These are phyloP conservation scores for Corvus moneduloides DNA, from an alignment of 2,113 vertebrate species.

Conservation along the genomic window DNA sequence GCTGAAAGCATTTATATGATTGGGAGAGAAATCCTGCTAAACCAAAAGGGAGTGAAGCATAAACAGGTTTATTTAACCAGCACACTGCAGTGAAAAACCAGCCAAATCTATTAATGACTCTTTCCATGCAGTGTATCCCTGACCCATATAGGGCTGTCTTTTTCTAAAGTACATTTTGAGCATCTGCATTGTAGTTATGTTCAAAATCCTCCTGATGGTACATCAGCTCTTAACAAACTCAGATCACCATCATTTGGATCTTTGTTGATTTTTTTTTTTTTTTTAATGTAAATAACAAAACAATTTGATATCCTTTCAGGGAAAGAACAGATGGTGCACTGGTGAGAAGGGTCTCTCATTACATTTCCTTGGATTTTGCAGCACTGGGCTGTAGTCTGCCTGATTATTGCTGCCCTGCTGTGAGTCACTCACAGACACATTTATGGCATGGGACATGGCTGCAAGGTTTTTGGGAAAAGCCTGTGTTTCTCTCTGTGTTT, in stretches of 20 bases:
- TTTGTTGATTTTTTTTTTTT: neutral
- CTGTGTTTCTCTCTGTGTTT: neutral
- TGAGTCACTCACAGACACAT: neutral
- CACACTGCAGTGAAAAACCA: neutral
- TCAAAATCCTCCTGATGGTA: neutral
- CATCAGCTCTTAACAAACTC: neutral
- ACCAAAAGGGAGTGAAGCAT: neutral
- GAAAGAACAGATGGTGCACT: conserved; percentile 45
- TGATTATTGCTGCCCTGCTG: neutral
- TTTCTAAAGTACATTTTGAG: neutral
- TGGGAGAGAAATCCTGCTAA: neutral
- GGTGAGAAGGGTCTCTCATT: neutral
- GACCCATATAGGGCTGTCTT: neutral
- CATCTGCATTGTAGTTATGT: neutral
- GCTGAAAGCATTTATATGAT: neutral
- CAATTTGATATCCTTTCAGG: neutral
- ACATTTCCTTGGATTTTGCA: neutral
- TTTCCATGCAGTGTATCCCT: neutral
- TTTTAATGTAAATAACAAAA: conserved; percentile 17
- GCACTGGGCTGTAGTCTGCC: neutral
- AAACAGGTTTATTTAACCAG: neutral
- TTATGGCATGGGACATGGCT: neutral
- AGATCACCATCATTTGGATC: neutral
- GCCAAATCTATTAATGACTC: neutral
- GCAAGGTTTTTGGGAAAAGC: neutral